Evolutionary conservation across 1,140 invertebrate species (phyloP).

Genomic region (Anthonomus grandis): DNA sequence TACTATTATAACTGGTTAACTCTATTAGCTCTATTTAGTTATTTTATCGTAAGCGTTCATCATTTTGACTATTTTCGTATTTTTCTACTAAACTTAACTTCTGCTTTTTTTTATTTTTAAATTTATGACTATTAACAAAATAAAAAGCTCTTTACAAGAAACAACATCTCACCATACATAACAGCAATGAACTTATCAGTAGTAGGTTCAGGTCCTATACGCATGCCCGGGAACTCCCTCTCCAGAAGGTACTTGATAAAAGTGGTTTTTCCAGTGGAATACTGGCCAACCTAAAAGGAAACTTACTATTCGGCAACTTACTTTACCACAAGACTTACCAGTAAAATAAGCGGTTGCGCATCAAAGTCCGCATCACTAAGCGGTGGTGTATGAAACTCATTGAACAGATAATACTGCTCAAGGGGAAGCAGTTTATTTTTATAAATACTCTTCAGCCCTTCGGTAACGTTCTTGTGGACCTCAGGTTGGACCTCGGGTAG

Average conservation of each 20-base stretch:
- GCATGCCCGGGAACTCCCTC: constrained; percentile 64
- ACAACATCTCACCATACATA: constrained; percentile 65
- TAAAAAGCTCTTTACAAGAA: constrained; percentile 36
- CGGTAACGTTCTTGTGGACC: constrained; percentile 49
- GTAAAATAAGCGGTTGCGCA: constrained; percentile 69
- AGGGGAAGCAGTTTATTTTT: constrained; percentile 64
- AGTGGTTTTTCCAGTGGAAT: constrained; percentile 75
- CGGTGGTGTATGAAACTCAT: constrained; percentile 72
- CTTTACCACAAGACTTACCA: constrained; percentile 43
- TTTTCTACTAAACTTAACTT: too few species aligned
- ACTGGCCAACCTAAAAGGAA: constrained; percentile 71
- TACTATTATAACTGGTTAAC: too few species aligned
- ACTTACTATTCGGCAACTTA: too few species aligned
- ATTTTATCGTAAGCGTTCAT: too few species aligned
- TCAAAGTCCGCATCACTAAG: constrained; percentile 73
- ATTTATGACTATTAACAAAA: not conserved
- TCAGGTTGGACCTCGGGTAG: constrained; percentile 53
- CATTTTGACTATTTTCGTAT: too few species aligned
- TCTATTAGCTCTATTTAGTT: too few species aligned
- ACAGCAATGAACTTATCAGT: constrained; percentile 71
- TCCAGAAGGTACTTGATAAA: constrained; percentile 67
- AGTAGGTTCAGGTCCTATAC: constrained; percentile 64
- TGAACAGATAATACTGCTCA: constrained; percentile 68
- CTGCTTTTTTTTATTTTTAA: too few species aligned
- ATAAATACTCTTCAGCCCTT: constrained; percentile 62